Base-by-base conservation (phyloP, 2,888 invertebrate species). In the Opisthograptis luteolata region DNA sequence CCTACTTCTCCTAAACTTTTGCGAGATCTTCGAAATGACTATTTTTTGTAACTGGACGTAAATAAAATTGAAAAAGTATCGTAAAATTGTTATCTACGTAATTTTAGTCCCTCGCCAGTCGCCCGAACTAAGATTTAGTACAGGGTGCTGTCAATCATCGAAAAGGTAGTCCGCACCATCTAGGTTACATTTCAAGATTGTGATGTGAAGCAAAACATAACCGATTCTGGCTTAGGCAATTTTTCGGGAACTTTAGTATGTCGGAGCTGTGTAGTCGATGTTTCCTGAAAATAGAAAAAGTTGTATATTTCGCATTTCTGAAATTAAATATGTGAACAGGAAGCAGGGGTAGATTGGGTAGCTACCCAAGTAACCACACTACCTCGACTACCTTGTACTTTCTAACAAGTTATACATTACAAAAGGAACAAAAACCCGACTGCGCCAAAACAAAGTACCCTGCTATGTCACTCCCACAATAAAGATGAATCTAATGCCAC, bases 241-340 rank as follows among this genome's bases (percentile, higher is more conserved):
- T 8, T 9, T 5, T 32, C 15, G 2, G 9, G 9, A 5, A 24
- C 10, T 65, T 92, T 93, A 94, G 76, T 95, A 95, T 59, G 95
- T 94, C 41, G 94, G 94, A 39, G 94, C 94, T 70, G 94, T 94
- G 83, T 94, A 95, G 77, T 94, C 94, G 60, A 93, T 92, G 73
- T 93, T 92, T 68, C 93, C 94, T 93, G 91, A 44, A 91, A 91
- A 58, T 40, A 47, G 41, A 50, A 54, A 62, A 45, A 49, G 30
- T 1, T n/a, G n/a, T 24, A 8, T n/a, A n/a, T n/a, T 24, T 8
- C 8, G 24, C 1, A n/a, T n/a, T 24, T 6, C 2, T 17, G n/a
- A n/a, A n/a, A n/a, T n/a, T n/a, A n/a, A n/a, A n/a, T n/a, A n/a
- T n/a, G n/a, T n/a, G n/a, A n/a, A n/a, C n/a, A n/a, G n/a, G n/a